Evolutionary conservation across 2,888 invertebrate genomes (phyloP).

Genomic region (Conistra vaccinii): DNA sequence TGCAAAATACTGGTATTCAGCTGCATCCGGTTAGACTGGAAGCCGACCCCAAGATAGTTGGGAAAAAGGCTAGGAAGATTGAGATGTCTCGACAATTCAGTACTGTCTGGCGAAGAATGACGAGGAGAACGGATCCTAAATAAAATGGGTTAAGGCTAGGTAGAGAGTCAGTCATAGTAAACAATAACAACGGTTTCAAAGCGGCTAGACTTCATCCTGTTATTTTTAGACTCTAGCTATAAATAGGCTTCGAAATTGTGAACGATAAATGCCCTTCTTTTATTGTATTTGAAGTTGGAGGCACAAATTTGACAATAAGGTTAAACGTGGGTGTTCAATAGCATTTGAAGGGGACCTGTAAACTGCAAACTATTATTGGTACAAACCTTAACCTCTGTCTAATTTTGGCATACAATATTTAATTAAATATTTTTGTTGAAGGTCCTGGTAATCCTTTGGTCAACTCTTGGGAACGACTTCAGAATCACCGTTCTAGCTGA

Average conservation of each 20-base stretch:
- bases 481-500: too few species aligned
- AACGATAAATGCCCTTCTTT: not conserved
- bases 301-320: not conserved
- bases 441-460: too few species aligned
- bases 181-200: not conserved
- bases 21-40: too few species aligned
- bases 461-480: too few species aligned
- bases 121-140: not conserved
- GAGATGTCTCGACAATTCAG: not conserved
- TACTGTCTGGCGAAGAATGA: not conserved
- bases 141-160: not conserved
- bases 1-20: too few species aligned
- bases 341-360: not conserved
- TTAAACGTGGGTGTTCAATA: conserved; percentile 11
- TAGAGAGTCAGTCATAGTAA: not conserved
- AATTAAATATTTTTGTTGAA: too few species aligned
- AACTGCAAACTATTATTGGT: not conserved
- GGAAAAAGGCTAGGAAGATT: too few species aligned
- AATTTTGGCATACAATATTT: not conserved
- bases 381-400: not conserved
- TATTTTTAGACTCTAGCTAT: conserved; percentile 2
- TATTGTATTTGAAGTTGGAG: conserved; percentile 2
- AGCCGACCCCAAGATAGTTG: too few species aligned
- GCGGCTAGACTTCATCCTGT: not conserved
- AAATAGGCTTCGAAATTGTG: not conserved